Evolutionary conservation across 2,113 vertebrate species (phyloP), one percentile per base, ranked within the genome.

Genomic region (Oncorhynchus nerka): DNA sequence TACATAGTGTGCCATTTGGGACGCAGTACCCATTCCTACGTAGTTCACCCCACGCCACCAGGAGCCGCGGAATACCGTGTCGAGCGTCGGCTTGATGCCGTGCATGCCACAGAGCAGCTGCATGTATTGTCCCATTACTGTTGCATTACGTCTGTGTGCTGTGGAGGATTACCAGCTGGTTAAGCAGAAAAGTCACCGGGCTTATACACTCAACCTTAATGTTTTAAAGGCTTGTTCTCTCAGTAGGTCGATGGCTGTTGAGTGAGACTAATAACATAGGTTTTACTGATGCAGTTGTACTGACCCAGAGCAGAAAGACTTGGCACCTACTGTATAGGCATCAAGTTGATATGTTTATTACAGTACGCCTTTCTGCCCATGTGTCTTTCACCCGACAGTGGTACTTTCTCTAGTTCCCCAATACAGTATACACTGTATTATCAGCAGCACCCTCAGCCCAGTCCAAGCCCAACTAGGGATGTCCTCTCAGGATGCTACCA

Each of bases 101-200:
- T n/a, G 12, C 87, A 87, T 92, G 70, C 89, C 88, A 51, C 2
- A 73, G 84, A 51, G 86, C 89, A 90, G 90, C 90, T 91, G 88
- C 83, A 89, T 84, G 84, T 55, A 88, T 92, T 91, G 78, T 91
- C 86, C 86, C 91, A 90, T 92, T 55, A 88, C 91, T 91, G 78
- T 91, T 85, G 86, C 91, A 90, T 92, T 92, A 88, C 79, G 75
- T 5, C 28, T 3, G 73, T 73, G 70, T 75, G 79, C 82, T 85
- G 70, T 76, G 70, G 70, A 82, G 89, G 88, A 92, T 92, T 90
- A 89, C 80, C 51, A 32, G 65, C 66, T 1, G 55, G 87, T 86
- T 83, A 80, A 68, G 67, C 20, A 75, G 45, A 79, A 81, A 78
- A 79, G 70, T 79, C 65, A 19, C 77, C 79, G 77, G 82, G 88